These are phyloP conservation scores for Cyanocitta stelleri DNA, from an alignment of 2,113 vertebrate species.

Conservation along the genomic window DNA sequence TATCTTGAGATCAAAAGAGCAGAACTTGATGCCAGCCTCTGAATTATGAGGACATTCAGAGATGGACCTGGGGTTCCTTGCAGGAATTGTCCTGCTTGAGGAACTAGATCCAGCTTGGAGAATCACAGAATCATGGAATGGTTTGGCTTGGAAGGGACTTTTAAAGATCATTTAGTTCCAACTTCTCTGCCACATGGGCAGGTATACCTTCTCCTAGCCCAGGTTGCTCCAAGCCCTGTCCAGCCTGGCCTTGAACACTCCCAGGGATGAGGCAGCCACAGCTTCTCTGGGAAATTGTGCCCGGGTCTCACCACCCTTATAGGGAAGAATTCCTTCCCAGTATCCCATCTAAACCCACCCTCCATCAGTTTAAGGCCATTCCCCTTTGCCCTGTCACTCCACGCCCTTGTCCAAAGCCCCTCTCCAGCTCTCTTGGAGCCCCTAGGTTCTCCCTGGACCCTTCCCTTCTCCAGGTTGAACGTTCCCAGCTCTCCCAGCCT, in stretches of 20 bases:
- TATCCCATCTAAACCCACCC: background rate
- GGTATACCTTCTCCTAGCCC: background rate
- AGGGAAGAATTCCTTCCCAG: background rate
- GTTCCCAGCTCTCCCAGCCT: background rate
- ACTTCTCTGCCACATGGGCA: background rate
- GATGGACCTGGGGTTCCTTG: background rate
- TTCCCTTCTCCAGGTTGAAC: background rate
- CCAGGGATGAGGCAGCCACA: background rate
- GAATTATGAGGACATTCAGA: background rate
- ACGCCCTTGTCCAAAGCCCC: background rate
- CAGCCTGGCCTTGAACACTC: background rate
- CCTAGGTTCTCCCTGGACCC: background rate
- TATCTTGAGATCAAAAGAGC: background rate
- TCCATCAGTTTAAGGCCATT: background rate
- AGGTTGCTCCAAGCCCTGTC: background rate
- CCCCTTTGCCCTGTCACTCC: background rate
- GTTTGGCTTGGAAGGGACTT: background rate
- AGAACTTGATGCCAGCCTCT: background rate
- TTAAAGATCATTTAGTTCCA: background rate
- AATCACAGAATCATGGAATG: background rate
- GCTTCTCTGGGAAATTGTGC: background rate
- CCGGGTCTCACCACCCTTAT: accelerated
- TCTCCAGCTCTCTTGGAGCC: background rate
- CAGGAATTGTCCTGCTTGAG: background rate
- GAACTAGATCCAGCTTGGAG: background rate